Evolutionary conservation across 2,113 vertebrate species (phyloP).

Genomic region (Salvelinus alpinus): DNA sequence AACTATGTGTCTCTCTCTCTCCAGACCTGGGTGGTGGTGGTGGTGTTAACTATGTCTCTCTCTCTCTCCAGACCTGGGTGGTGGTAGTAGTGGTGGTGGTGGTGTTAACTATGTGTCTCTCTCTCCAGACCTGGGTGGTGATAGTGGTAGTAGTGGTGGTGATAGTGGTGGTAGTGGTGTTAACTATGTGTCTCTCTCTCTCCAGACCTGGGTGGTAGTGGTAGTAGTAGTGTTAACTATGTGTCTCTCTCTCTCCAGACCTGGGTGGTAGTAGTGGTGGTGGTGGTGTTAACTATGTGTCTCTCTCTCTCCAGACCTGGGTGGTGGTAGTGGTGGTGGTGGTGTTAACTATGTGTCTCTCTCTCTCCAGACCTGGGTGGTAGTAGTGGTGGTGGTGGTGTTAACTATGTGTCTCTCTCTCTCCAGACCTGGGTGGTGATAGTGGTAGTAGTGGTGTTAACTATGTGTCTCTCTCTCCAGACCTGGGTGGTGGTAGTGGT

Average conservation of each 20-base stretch:
- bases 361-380: slow-evolving; percentile 91
- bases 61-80: not conserved
- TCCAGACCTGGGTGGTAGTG: no score
- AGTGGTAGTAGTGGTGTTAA: not conserved
- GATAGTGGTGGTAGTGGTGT: no score
- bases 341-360: slow-evolving; percentile 3
- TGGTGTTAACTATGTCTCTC: not conserved
- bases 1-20: slow-evolving; percentile 44
- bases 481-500: slow-evolving; percentile 83
- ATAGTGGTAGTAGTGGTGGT: no score
- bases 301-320: not conserved
- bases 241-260: slow-evolving; percentile 76
- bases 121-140: slow-evolving; percentile 91
- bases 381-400: no score
- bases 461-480: slow-evolving; percentile 68
- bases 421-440: no score
- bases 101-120: slow-evolving; percentile 20
- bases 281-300: not conserved
- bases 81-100: no score
- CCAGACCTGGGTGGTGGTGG: slow-evolving; percentile 89
- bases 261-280: slow-evolving; percentile 78
- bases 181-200: not conserved
- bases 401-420: slow-evolving; percentile 1
- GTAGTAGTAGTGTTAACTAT: not conserved
- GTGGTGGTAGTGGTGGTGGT: no score